Evolutionary conservation across 1,140 invertebrate genomes (phyloP).

Genomic region (Maconellicoccus hirsutus): DNA sequence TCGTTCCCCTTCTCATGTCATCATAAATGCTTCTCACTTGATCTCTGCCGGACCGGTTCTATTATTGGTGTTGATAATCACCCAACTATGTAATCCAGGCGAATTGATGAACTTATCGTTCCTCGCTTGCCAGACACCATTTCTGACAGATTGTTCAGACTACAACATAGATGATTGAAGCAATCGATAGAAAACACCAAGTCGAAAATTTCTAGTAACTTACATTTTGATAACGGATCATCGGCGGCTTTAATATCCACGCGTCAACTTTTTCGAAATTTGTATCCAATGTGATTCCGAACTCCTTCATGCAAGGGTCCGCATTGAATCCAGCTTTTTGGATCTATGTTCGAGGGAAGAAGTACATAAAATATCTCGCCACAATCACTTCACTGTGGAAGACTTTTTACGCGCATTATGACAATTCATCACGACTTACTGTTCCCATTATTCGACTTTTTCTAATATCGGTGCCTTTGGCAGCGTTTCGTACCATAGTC

Average conservation of each 20-base stretch:
- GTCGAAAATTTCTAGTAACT: not conserved
- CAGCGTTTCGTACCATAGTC: constrained; percentile 50
- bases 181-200: too few species aligned
- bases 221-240: not conserved
- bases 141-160: not conserved
- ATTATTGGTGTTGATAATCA: not conserved
- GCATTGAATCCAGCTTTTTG: constrained; percentile 36
- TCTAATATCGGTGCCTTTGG: constrained; percentile 44
- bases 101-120: not conserved
- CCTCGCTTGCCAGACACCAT: not conserved
- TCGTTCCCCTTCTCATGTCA: too few species aligned
- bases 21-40: not conserved
- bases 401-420: too few species aligned
- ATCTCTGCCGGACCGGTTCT: not conserved
- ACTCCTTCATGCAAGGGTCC: constrained; percentile 41
- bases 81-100: not conserved
- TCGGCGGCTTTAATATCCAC: constrained; percentile 43
- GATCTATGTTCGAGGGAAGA: constrained; percentile 27
- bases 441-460: constrained; percentile 49
- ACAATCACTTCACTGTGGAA: too few species aligned
- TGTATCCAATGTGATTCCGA: constrained; percentile 42
- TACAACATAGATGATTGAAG: too few species aligned
- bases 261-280: constrained; percentile 44
- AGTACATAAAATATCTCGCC: constrained; percentile 16
- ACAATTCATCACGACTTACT: too few species aligned